Evolutionary conservation across 2,888 invertebrate genomes (phyloP), one percentile per base, ranked within the genome.

Genomic region (Spodoptera littoralis): DNA sequence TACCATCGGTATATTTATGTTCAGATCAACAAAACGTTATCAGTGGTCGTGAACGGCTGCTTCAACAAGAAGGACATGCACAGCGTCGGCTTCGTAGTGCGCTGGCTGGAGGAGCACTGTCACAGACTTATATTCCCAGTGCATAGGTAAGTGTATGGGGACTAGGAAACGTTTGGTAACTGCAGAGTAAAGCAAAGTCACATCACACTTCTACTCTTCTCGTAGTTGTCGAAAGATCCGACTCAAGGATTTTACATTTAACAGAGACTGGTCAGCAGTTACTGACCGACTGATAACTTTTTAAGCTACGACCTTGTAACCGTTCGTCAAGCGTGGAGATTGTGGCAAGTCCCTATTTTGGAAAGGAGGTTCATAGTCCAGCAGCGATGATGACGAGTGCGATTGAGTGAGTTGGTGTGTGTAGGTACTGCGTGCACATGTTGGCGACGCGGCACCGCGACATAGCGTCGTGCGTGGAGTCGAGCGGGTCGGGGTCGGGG

Each of bases 31-130:
- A 96, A 96, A 76, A 97, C 97, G 1, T 91, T 98, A 55, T 93
- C 96, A 52, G 96, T 97, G 2, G 97, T 98, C 43, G 96, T 97
- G 55, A 96, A 96, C 77, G 97, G 98, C 18, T 98, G 98, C 86
- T 98, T 98, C 92, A 97, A 98, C 88, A 96, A 96, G 36, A 97
- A 97, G 88, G 96, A 96, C 65, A 94, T 95, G 52, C 95, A 98
- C 75, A 97, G 97, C 55, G 93, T 96, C 24, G 96, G 96, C 65
- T 98, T 96, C 86, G 96, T 98, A 64, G 96, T 96, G 56, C 97
- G 98, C 85, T 98, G 98, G 98, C 95, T 98, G 27, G 96, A 96
- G 81, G 96, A 96, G 71, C 96, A 98, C 91, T 96, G 97, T 66
- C 97, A 97, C 46, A 95, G 98, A 48, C 93, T 98, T 47, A 95